Evolutionary conservation across 2,888 invertebrate species (phyloP).

Genomic region (Nomada fucata): DNA sequence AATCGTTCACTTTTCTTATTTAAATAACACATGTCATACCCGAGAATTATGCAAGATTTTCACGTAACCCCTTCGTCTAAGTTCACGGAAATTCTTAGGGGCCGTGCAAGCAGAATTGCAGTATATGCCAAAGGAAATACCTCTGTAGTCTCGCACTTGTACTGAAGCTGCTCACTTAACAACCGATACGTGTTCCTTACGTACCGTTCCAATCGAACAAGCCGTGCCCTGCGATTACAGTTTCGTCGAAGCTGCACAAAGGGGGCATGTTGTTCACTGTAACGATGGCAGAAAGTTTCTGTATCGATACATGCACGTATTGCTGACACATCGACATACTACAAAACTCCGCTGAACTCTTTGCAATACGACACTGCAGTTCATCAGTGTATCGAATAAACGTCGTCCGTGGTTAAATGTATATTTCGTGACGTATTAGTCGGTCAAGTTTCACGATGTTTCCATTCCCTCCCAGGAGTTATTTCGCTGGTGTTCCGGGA

Average conservation of each 20-base stretch:
- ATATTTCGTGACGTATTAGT: constrained; percentile 75
- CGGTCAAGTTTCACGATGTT: constrained; percentile 64
- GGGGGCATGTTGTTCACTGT: constrained; percentile 27
- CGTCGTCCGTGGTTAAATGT: constrained; percentile 63
- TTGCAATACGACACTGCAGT: neutral
- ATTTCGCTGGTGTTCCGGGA: constrained; percentile 16
- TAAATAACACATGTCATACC: neutral
- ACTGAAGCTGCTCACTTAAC: constrained; percentile 4
- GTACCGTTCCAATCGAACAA: constrained; percentile 39
- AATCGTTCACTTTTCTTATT: neutral
- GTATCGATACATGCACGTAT: constrained; percentile 29
- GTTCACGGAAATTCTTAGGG: constrained; percentile 1
- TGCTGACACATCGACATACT: neutral
- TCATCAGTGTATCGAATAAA: neutral
- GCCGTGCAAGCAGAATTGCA: neutral
- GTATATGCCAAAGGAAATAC: neutral
- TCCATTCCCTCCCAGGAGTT: constrained; percentile 47
- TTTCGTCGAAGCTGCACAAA: constrained; percentile 10
- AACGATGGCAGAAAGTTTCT: constrained; percentile 31
- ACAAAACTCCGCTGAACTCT: neutral
- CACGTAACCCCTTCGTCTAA: neutral
- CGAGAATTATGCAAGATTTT: neutral
- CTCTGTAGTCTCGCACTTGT: neutral
- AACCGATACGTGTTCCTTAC: constrained; percentile 19
- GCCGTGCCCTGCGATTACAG: constrained; percentile 33